Conservation (phyloP, 2,888 invertebrate species). For the Liopterus haemorrhoidalis region DNA sequence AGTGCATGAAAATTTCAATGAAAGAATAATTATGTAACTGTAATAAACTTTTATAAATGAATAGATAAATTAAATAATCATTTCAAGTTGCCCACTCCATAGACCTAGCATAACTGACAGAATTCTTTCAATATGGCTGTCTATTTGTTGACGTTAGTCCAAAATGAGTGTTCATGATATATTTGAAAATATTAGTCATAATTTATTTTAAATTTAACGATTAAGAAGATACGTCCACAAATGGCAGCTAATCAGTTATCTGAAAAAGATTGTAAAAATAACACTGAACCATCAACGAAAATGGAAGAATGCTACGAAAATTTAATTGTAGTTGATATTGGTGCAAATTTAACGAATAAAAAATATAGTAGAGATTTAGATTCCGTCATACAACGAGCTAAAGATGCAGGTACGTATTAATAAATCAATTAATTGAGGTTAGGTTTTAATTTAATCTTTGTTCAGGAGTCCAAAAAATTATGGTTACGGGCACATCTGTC, state of each 20-base stretch:
- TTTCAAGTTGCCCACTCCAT: no score
- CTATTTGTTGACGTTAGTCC: no score
- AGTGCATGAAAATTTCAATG: no score
- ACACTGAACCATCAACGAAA: slow-evolving; percentile 30
- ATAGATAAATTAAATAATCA: no score
- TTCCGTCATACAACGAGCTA: slow-evolving; percentile 83
- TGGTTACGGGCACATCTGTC: slow-evolving; percentile 88
- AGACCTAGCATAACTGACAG: no score
- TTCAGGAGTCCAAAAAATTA: slow-evolving; percentile 85
- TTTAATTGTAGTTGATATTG: slow-evolving; percentile 86
- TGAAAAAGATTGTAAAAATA: slow-evolving; percentile 2
- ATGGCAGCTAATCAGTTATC: slow-evolving; percentile 23
- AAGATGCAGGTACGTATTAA: slow-evolving; percentile 70
- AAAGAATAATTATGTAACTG: no score
- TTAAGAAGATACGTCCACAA: neutral
- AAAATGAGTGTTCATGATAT: no score
- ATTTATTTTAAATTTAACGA: neutral
- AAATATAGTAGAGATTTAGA: slow-evolving; percentile 89
- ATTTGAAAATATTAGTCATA: no score
- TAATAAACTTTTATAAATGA: no score
- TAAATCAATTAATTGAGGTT: slow-evolving; percentile 11
- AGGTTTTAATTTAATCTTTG: slow-evolving; percentile 24
- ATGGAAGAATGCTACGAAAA: slow-evolving; percentile 84
- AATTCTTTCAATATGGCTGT: no score
- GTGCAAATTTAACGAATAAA: slow-evolving; percentile 89